Conservation (phyloP, 2,797 vertebrate species). For the Tokudaia tokunoshimensis region DNA sequence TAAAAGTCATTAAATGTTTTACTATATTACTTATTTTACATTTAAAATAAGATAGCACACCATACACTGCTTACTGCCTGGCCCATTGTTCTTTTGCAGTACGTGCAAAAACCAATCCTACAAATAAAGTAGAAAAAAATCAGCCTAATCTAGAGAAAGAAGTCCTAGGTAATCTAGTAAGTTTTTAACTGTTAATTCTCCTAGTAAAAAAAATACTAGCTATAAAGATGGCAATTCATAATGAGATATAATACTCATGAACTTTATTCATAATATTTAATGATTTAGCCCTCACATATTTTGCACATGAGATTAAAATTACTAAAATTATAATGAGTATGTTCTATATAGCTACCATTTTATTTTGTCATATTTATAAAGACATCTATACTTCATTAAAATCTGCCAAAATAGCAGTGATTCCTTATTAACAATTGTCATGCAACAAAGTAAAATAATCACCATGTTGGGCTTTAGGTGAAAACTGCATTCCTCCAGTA, state of each 20-base stretch:
- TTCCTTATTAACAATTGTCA: neutral
- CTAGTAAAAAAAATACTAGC: neutral
- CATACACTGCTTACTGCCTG: neutral
- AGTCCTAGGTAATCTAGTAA: neutral
- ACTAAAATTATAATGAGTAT: neutral
- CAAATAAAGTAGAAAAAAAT: neutral
- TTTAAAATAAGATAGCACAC: constrained; percentile 44
- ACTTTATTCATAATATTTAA: constrained; percentile 37
- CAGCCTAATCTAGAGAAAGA: neutral
- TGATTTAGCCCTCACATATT: constrained; percentile 19
- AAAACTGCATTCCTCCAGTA: neutral
- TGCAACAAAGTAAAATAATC: neutral
- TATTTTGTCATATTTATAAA: constrained; percentile 32
- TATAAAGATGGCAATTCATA: constrained; percentile 41
- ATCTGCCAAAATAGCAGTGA: neutral
- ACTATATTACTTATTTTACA: constrained; percentile 8
- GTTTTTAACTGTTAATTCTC: constrained; percentile 33
- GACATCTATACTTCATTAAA: neutral
- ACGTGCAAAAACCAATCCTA: neutral
- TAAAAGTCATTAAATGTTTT: constrained; percentile 35
- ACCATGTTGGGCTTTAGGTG: neutral
- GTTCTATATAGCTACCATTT: neutral
- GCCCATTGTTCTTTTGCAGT: neutral
- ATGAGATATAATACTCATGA: neutral
- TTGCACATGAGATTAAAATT: constrained; percentile 15